phyloP scores from a whole-genome alignment of 1,140 invertebrate genomes.

The Drosophila paulistorum region DNA sequence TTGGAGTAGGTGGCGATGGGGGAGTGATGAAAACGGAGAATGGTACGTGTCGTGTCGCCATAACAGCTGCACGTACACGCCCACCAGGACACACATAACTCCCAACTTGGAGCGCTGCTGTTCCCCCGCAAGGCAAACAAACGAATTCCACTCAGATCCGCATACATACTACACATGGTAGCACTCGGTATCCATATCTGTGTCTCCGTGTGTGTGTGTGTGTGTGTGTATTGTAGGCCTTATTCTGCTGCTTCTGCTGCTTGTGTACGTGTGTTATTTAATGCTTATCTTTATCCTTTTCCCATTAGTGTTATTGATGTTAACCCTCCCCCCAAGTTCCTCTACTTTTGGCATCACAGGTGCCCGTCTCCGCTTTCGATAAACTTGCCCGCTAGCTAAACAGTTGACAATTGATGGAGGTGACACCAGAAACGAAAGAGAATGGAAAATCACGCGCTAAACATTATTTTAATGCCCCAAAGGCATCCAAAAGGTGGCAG shows the following conservation, averaged over 20 bases:
- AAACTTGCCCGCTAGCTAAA: constrained; percentile 68
- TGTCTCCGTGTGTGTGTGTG: background rate
- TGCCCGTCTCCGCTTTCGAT: constrained; percentile 39
- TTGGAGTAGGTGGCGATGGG: background rate
- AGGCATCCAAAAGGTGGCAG: constrained; percentile 51
- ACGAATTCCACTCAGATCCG: constrained; percentile 14
- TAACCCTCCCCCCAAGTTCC: constrained; percentile 36
- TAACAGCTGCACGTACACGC: constrained; percentile 70
- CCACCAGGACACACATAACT: background rate
- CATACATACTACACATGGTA: background rate
- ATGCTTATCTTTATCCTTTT: constrained; percentile 82
- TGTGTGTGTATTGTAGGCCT: constrained; percentile 27
- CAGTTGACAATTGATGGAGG: constrained; percentile 71
- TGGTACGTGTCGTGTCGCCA: constrained; percentile 47
- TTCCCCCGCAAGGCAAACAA: constrained; percentile 34
- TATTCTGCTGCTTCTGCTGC: constrained; percentile 10
- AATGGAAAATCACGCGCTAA: constrained; percentile 71
- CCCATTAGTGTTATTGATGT: constrained; percentile 82
- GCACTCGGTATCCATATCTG: constrained; percentile 4
- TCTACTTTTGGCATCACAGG: constrained; percentile 31
- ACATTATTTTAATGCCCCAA: constrained; percentile 75
- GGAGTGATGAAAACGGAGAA: constrained; percentile 6
- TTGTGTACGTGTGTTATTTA: constrained; percentile 77
- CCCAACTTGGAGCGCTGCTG: constrained; percentile 6
- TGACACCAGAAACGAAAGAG: constrained; percentile 31